Percentiles rank a stretch among this genome's conserved stretches.
Conservation (phyloP, 2,888 invertebrate genomes). For the Hedychridium roseum region DNA sequence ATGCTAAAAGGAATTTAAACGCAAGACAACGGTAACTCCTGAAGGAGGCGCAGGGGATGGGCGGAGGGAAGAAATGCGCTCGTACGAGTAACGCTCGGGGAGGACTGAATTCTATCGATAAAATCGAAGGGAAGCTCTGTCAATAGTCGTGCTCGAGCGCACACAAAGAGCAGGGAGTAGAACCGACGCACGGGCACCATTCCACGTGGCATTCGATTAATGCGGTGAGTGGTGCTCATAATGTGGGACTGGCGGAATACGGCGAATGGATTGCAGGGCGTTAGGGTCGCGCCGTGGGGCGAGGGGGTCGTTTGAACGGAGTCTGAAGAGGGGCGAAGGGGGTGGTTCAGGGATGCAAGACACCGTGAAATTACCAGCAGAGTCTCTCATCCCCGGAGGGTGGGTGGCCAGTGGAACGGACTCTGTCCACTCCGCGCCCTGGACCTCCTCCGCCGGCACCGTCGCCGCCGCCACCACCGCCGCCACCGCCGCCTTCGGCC, state of each 20-base stretch:
- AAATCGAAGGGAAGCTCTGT: too few species aligned
- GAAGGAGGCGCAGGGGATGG: too few species aligned
- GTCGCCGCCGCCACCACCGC: constrained; percentile 51
- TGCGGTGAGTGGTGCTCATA: constrained; percentile 43
- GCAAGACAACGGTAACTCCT: too few species aligned
- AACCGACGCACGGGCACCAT: too few species aligned
- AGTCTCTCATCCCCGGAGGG: constrained; percentile 59
- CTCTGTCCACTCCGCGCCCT: constrained; percentile 61
- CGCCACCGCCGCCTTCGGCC: constrained; percentile 46
- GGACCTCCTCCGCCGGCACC: constrained; percentile 48
- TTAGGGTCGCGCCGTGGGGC: constrained; percentile 26
- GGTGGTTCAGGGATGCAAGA: constrained; percentile 67
- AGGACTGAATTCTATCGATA: too few species aligned
- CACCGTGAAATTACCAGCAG: constrained; percentile 70
- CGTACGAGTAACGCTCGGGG: too few species aligned
- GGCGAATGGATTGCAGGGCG: constrained; percentile 36
- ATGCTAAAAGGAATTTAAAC: too few species aligned
- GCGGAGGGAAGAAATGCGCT: too few species aligned
- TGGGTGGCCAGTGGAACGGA: constrained; percentile 59
- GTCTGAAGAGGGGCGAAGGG: constrained; percentile 44
- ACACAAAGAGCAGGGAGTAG: too few species aligned
- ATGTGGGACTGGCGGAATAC: constrained; percentile 34
- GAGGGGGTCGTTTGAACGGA: constrained; percentile 34
- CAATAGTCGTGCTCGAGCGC: too few species aligned
- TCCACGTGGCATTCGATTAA: constrained; percentile 36